These are phyloP conservation scores for Caradrina kadenii DNA, from an alignment of 2,888 invertebrate genomes.

Conservation along the genomic window DNA sequence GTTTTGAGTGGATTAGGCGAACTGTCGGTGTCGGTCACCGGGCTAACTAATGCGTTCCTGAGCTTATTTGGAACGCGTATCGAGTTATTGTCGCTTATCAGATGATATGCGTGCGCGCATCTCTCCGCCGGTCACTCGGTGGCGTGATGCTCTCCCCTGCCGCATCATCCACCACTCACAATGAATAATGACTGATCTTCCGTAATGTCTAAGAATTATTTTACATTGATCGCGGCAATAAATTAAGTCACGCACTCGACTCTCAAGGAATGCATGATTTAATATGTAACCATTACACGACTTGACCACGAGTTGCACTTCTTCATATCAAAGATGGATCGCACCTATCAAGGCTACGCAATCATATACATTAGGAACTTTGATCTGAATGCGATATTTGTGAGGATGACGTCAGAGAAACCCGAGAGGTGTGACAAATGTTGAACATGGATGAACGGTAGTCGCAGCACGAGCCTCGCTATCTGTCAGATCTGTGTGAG, in stretches of 20 bases:
- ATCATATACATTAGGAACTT: conserved; percentile 32
- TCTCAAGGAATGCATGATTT: conserved; percentile 81
- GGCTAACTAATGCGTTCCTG: conserved; percentile 84
- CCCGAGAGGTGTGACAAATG: conserved; percentile 61
- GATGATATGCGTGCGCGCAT: conserved; percentile 78
- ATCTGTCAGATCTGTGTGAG: conserved; percentile 78
- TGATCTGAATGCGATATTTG: conserved; percentile 38
- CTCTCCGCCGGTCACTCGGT: conserved; percentile 48
- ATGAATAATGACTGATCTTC: conserved; percentile 84
- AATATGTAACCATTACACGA: conserved; percentile 77
- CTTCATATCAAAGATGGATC: conserved; percentile 67
- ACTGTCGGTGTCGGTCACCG: conserved; percentile 81
- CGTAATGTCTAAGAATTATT: conserved; percentile 84
- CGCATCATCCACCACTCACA: conserved; percentile 46
- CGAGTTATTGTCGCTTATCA: conserved; percentile 88
- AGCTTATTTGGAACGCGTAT: conserved; percentile 87
- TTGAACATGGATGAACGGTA: conserved; percentile 74
- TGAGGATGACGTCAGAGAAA: conserved; percentile 62
- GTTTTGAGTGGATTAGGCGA: conserved; percentile 90
- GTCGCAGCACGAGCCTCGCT: conserved; percentile 80
- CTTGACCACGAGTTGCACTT: conserved; percentile 78
- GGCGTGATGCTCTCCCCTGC: conserved; percentile 38
- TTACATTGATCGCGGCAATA: conserved; percentile 83
- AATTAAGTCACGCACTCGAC: conserved; percentile 85
- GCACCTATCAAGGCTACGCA: conserved; percentile 56